Base-by-base conservation (phyloP, 2,888 invertebrate genomes). In the Allacma fusca region DNA sequence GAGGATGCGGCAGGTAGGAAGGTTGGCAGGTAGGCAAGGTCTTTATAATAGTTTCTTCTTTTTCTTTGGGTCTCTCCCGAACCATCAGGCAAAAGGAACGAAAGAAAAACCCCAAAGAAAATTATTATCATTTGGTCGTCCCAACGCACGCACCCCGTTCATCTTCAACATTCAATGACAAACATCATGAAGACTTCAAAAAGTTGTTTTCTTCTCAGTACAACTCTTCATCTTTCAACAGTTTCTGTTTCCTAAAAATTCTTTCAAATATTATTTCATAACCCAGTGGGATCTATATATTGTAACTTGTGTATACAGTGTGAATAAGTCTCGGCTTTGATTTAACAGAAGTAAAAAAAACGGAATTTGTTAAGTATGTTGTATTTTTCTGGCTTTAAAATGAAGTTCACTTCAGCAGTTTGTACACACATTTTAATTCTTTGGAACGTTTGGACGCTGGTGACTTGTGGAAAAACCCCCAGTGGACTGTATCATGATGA, bases 401-500 rank as follows among this genome's bases (percentile, higher is more conserved):
- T 50, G 50, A 50, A 50, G n/a, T 50, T 50, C 50, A 5, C n/a
- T 50, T n/a, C 16, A 16, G 2, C 2, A 50, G n/a, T n/a, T n/a
- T n/a, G n/a, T 50, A 50, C 50, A 12, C 16, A 50, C n/a, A 50
- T 50, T 50, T 16, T 50, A 5, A 50, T 50, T 50, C 50, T 50
- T 12, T 13, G 4, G n/a, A 13, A 16, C n/a, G 2, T 50, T 50
- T 13, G 50, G 50, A 50, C 50, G 50, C 7, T 50, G 19, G 50
- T 50, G 1, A 50, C 4, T 50, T 13, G 73, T 57, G 79, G 78
- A 40, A 80, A 80, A 69, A 83, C 84, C 21, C 84, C 84, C 16
- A 82, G 82, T 81, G 84, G 84, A 40, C 34, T 84, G 13, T 84
- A 83, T 70, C 78, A 80, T 28, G 84, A 84, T 73, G 84, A 84